phyloP scores from a whole-genome alignment of 2,888 invertebrate species.

The Bombylius discolor region DNA sequence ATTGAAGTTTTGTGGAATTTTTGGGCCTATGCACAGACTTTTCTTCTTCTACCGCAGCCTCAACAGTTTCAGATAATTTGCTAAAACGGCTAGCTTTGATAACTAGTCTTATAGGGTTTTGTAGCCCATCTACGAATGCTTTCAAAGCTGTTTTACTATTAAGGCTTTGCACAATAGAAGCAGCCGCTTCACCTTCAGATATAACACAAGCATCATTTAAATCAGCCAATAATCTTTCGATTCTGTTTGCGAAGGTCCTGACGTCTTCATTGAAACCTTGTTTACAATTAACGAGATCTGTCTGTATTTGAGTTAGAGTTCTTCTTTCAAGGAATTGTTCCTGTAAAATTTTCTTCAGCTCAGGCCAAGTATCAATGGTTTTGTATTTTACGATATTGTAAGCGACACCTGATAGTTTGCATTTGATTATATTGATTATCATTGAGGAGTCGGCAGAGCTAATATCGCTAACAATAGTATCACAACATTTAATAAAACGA shows the following conservation, averaged over 20 bases:
- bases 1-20: too few species aligned
- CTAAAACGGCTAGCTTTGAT: slow-evolving; percentile 3
- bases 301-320: slow-evolving; percentile 1
- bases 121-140: slow-evolving; percentile 1
- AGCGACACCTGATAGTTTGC: neutral
- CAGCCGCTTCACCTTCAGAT: neutral
- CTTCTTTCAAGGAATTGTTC: slow-evolving; percentile 1
- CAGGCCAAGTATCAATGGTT: neutral
- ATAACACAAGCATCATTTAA: neutral
- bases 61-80: neutral
- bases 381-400: neutral
- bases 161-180: neutral
- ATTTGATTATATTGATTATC: too few species aligned
- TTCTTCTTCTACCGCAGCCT: slow-evolving; percentile 3
- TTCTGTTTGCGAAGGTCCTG: neutral
- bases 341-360: neutral
- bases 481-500: slow-evolving; percentile 1
- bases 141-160: slow-evolving; percentile 2
- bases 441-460: neutral
- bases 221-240: neutral
- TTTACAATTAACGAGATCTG: neutral
- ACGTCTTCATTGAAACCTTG: neutral
- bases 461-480: neutral
- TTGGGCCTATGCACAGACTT: too few species aligned
- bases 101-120: neutral